phyloP scores from a whole-genome alignment of 2,888 invertebrate genomes.

The Ganaspis brasiliensis region DNA sequence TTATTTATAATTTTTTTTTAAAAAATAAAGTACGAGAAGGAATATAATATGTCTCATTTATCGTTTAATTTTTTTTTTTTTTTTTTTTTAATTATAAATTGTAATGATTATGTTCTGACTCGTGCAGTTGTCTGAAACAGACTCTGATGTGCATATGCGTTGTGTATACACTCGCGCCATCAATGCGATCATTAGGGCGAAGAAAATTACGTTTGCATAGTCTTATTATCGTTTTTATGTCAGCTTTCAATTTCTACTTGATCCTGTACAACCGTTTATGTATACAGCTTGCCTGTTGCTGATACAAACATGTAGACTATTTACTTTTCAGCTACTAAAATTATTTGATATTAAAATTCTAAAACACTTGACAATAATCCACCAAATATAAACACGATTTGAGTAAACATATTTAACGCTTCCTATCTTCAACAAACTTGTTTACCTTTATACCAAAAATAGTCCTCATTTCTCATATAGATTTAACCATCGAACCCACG shows the following conservation, averaged over 20 bases:
- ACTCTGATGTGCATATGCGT: conserved; percentile 19
- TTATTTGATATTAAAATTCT: conserved; percentile 15
- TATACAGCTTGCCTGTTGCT: conserved; percentile 54
- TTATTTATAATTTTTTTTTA: too few relatives aligned
- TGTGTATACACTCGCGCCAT: conserved; percentile 15
- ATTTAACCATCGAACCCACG: too few relatives aligned
- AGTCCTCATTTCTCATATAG: background rate
- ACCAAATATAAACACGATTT: background rate
- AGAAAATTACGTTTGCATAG: conserved; percentile 38
- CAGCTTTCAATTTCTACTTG: conserved; percentile 38
- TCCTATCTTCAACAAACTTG: background rate
- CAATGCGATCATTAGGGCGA: conserved; percentile 41
- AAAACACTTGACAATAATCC: background rate
- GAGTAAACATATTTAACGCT: background rate
- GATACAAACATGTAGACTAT: conserved; percentile 39
- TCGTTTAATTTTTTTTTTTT: background rate
- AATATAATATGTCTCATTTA: background rate
- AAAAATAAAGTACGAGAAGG: too few relatives aligned
- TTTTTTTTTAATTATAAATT: background rate
- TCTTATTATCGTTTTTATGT: conserved; percentile 43
- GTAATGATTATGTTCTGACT: background rate
- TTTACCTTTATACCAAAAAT: background rate
- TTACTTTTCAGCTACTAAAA: conserved; percentile 24
- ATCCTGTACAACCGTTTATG: conserved; percentile 45
- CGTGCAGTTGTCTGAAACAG: conserved; percentile 17